Base-by-base conservation (phyloP, 1,140 invertebrate genomes). In the Bombus confusus region DNA sequence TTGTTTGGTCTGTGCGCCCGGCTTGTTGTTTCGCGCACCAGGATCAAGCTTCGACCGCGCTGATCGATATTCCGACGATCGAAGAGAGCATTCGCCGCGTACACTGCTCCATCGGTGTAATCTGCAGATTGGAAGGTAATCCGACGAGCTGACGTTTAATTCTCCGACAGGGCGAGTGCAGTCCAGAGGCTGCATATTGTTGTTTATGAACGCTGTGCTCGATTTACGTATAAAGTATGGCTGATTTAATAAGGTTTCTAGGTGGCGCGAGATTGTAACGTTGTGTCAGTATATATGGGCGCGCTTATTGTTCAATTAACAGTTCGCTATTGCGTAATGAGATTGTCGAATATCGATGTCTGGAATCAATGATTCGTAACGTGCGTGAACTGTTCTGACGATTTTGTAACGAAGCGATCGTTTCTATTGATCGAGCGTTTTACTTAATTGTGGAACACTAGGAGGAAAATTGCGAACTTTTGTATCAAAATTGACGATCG, bases 81-180 rank as follows among this genome's bases (percentile, higher is more conserved):
- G 52, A 73, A 31, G 34, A 43, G 43, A 43, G 37, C 13, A 59
- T 57, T 37, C 43, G 47, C 28, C 15, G 62, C 39, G 62, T 39
- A 34, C 43, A 28, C 6, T 15, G 78, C 18, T 39, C 71, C 12
- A 43, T 41, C 25, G 39, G 28, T 75, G 80, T 82, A 75, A 82
- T 75, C 71, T 66, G 22, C 39, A 82, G 80, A 82, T 82, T 75
- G 39, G 39, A 25, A 47, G 71, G 39, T 81, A 62, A 81, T 81
- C 47, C 69, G 22, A 31, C 59, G 78, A 64, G 31, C 37, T 43
- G n/a, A 64, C 52, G 72, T 80, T 47, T 57, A 57, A 47, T 31
- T 59, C 41, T 71, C 15, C 43, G 34, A 28, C 12, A 34, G 31
- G 31, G 3, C 2, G 47, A 28, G 39, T 28, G 25, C 3, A 28